A percentile compares a stretch with the other conserved stretches of the same genome.
These are phyloP conservation scores for Drosophila longiperda DNA, from an alignment of 2,888 invertebrate species.

Conservation along the genomic window DNA sequence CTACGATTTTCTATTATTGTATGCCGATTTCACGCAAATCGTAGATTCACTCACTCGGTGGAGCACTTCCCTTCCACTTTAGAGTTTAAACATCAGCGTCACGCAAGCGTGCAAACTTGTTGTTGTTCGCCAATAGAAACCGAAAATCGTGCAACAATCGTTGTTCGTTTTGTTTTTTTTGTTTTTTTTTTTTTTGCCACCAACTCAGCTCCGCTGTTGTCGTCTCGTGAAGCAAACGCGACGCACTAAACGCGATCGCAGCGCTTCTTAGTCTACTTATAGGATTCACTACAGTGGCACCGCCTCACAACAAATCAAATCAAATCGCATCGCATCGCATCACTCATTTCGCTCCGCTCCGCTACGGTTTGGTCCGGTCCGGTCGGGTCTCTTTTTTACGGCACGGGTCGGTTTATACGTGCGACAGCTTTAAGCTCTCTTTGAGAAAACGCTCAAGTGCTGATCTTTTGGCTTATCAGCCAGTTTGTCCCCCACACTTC, in stretches of 20 bases:
- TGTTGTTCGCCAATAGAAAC: slow-evolving; percentile 46
- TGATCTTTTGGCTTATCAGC: neutral
- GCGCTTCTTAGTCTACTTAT: slow-evolving; percentile 77
- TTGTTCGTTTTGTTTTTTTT: neutral
- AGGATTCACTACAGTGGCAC: slow-evolving; percentile 41
- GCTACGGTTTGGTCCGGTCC: slow-evolving; percentile 4
- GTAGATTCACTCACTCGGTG: slow-evolving; percentile 34
- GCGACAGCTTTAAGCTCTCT: slow-evolving; percentile 15
- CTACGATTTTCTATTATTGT: slow-evolving; percentile 15
- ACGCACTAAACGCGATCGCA: slow-evolving; percentile 75
- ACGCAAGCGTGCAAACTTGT: slow-evolving; percentile 56
- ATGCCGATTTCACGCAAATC: slow-evolving; percentile 5
- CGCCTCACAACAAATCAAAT: slow-evolving; percentile 2
- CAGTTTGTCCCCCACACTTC: neutral
- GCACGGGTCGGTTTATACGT: slow-evolving; percentile 9
- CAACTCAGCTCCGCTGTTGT: slow-evolving; percentile 36
- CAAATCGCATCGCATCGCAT: neutral
- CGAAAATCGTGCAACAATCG: slow-evolving; percentile 34
- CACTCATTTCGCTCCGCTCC: slow-evolving; percentile 17
- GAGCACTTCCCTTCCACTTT: slow-evolving; percentile 34
- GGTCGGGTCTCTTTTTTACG: slow-evolving; percentile 6
- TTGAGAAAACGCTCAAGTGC: slow-evolving; percentile 1
- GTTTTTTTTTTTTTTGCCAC: neutral
- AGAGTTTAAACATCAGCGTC: slow-evolving; percentile 35
- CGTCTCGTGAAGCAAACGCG: slow-evolving; percentile 67